Evolutionary conservation across 2,888 invertebrate species (phyloP).

Genomic region (Eudemis profundana): DNA sequence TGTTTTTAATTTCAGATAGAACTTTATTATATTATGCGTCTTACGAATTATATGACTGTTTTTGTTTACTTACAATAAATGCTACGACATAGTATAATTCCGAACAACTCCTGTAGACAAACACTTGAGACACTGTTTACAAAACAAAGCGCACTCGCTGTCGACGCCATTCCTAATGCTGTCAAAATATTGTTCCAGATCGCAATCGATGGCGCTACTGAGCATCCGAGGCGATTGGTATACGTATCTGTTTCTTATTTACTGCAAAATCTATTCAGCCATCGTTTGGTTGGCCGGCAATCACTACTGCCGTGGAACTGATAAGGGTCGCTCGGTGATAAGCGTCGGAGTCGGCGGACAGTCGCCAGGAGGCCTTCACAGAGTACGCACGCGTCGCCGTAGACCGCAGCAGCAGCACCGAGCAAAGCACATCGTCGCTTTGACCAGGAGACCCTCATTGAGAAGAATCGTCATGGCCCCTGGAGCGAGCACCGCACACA

Average conservation of each 20-base stretch:
- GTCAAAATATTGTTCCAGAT: constrained; percentile 67
- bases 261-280: constrained; percentile 77
- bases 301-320: constrained; percentile 79
- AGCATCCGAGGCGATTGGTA: constrained; percentile 76
- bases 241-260: constrained; percentile 75
- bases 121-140: constrained; percentile 36
- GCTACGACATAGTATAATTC: not conserved
- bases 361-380: constrained; percentile 76
- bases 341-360: constrained; percentile 71
- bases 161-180: constrained; percentile 22
- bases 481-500: constrained; percentile 82
- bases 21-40: no score
- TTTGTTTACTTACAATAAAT: constrained; percentile 6
- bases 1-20: no score
- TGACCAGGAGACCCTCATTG: constrained; percentile 77
- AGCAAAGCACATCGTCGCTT: constrained; percentile 73
- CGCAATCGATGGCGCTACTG: constrained; percentile 80
- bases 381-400: constrained; percentile 81
- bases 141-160: constrained; percentile 26
- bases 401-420: constrained; percentile 69
- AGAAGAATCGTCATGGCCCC: constrained; percentile 85
- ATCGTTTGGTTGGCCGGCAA: constrained; percentile 79
- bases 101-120: not conserved
- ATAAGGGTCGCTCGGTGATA: constrained; percentile 82
- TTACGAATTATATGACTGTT: constrained; percentile 7